Percentiles rank a stretch among this genome's conserved stretches.
phyloP scores from a whole-genome alignment of 1,140 invertebrate species.

The Zaprionus lachaisei region DNA sequence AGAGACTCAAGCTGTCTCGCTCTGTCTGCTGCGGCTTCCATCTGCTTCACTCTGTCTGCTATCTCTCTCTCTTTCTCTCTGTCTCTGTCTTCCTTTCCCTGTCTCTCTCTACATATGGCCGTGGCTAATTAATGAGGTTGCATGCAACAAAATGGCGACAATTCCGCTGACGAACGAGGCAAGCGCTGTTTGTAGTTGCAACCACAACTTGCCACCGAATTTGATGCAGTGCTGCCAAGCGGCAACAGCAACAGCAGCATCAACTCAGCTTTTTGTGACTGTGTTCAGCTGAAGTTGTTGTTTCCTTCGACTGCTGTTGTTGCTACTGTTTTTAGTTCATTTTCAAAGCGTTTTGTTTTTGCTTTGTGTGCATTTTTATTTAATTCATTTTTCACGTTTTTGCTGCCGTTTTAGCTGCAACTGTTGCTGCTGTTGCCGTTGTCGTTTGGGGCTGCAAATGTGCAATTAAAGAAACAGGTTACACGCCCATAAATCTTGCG shows the following conservation, averaged over 20 bases:
- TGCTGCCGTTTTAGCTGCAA: slow-evolving; percentile 31
- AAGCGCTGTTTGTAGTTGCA: slow-evolving; percentile 49
- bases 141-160: slow-evolving; percentile 68
- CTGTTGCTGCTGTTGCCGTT: slow-evolving; percentile 43
- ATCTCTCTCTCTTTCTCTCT: not conserved
- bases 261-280: slow-evolving; percentile 55
- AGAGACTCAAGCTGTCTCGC: not conserved
- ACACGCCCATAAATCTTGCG: slow-evolving; percentile 83
- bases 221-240: slow-evolving; percentile 72
- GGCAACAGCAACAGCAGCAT: slow-evolving; percentile 11
- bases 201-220: slow-evolving; percentile 36
- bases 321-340: slow-evolving; percentile 79
- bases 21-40: not conserved
- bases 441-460: slow-evolving; percentile 81
- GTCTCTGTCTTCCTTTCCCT: not conserved
- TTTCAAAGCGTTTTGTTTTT: slow-evolving; percentile 73
- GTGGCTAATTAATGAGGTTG: slow-evolving; percentile 60
- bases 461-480: slow-evolving; percentile 85
- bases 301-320: slow-evolving; percentile 10
- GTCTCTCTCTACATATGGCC: slow-evolving; percentile 46
- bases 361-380: slow-evolving; percentile 79
- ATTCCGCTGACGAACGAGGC: slow-evolving; percentile 30
- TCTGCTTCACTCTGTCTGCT: slow-evolving; percentile 2
- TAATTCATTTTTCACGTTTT: slow-evolving; percentile 78
- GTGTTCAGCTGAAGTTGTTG: slow-evolving; percentile 24